Evolutionary conservation across 2,113 vertebrate species (phyloP).

Genomic region (Pleuronectes platessa): DNA sequence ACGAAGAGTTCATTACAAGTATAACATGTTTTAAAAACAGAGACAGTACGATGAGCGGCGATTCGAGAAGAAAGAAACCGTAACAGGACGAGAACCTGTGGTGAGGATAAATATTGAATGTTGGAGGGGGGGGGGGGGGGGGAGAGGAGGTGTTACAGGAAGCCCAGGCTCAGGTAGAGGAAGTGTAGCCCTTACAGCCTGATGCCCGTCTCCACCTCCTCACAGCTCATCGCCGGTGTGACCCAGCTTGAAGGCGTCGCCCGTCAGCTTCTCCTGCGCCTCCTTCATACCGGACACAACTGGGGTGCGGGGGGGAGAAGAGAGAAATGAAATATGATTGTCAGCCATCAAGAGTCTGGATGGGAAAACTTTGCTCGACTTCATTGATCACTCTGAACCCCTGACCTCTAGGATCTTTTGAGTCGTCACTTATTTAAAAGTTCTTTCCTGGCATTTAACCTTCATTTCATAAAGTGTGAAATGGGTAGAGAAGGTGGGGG

Average conservation of each 20-base stretch:
- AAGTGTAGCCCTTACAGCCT: slow-evolving; percentile 68
- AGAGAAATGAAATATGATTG: neutral
- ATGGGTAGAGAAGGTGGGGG: no score
- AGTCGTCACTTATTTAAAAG: no score
- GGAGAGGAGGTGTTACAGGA: neutral
- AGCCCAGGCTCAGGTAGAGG: slow-evolving; percentile 33
- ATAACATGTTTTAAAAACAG: slow-evolving; percentile 8
- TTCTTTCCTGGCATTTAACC: no score
- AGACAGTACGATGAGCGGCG: neutral
- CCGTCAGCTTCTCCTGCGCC: slow-evolving; percentile 94
- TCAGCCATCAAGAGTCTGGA: no score
- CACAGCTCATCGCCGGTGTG: slow-evolving; percentile 93
- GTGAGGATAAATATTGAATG: neutral
- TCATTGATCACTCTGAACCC: no score
- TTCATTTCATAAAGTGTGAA: no score
- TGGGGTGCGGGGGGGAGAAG: slow-evolving; percentile 53
- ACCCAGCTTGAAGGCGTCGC: slow-evolving; percentile 87
- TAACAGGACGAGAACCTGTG: neutral
- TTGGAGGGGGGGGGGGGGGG: no score
- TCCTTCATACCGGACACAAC: slow-evolving; percentile 95
- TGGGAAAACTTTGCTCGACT: no score
- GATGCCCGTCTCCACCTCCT: slow-evolving; percentile 45
- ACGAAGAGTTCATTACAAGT: slow-evolving; percentile 30
- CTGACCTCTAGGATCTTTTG: no score
- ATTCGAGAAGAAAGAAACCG: no score